A percentile compares a stretch with the other conserved stretches of the same genome.
Conservation (phyloP, 2,888 invertebrate genomes). For the Rotaria macrura region DNA sequence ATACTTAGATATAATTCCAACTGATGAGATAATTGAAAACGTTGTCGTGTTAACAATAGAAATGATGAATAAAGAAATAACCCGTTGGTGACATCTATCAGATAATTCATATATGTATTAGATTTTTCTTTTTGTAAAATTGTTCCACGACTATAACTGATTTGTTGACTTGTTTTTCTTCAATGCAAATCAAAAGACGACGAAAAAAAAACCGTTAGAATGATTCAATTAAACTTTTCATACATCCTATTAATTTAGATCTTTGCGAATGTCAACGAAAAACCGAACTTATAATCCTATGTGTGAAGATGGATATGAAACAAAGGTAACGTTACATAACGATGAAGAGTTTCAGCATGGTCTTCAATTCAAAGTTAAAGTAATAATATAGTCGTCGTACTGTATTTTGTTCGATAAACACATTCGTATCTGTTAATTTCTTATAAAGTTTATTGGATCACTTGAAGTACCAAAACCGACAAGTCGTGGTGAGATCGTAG, state of each 20-base stretch:
- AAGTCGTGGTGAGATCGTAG: constrained; percentile 92
- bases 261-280: neutral
- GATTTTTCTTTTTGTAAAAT: too few species aligned
- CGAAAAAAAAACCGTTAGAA: neutral
- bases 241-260: neutral
- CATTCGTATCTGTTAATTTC: too few species aligned
- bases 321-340: constrained; percentile 77
- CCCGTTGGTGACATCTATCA: neutral
- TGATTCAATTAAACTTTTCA: neutral
- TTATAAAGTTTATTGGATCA: constrained; percentile 97
- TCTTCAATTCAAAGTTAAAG: constrained; percentile 92
- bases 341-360: constrained; percentile 94
- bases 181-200: neutral
- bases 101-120: too few species aligned
- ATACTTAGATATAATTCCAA: too few species aligned
- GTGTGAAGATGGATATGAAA: constrained; percentile 9
- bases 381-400: too few species aligned
- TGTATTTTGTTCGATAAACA: too few species aligned
- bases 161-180: neutral
- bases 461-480: constrained; percentile 91
- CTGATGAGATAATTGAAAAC: too few species aligned
- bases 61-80: too few species aligned
- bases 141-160: neutral
- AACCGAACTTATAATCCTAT: neutral
- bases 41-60: too few species aligned